Conservation (phyloP, 2,888 invertebrate genomes). For the Elegia similella region DNA sequence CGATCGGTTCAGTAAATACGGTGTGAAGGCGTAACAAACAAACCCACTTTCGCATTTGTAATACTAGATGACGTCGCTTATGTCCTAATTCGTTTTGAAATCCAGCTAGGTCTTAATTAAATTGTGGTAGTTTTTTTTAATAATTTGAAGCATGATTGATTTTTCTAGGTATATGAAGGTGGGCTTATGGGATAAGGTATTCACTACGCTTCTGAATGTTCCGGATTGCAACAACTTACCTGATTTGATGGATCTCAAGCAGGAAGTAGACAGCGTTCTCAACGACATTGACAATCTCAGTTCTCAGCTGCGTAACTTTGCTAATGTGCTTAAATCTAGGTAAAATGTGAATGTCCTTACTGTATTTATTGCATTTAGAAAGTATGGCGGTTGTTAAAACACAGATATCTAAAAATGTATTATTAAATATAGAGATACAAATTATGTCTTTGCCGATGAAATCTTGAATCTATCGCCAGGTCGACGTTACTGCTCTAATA, state of each 20-base stretch:
- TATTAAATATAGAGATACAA: conserved; percentile 56
- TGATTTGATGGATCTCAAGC: conserved; percentile 83
- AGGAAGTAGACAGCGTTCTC: conserved; percentile 66
- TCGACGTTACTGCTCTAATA: conserved; percentile 42
- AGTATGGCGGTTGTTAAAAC: conserved; percentile 69
- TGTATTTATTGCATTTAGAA: conserved; percentile 80
- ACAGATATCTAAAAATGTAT: conserved; percentile 61
- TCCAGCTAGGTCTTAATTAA: too few species aligned
- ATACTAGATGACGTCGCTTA: too few species aligned
- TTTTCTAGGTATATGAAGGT: conserved; percentile 85
- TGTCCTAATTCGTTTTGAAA: too few species aligned
- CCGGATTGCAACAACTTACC: conserved; percentile 89
- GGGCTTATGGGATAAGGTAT: conserved; percentile 90
- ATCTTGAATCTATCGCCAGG: conserved; percentile 50
- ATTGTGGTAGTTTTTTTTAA: too few species aligned
- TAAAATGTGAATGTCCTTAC: conserved; percentile 56
- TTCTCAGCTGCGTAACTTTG: conserved; percentile 70
- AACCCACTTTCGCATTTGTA: too few species aligned
- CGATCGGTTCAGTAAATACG: too few species aligned
- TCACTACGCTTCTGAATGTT: conserved; percentile 90
- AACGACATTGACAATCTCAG: conserved; percentile 60
- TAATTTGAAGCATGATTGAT: background rate
- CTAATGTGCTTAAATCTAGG: conserved; percentile 79
- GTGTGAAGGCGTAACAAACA: too few species aligned
- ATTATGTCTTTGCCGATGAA: conserved; percentile 55